Base-by-base conservation (phyloP, 1,140 invertebrate genomes). In the Chionoecetes opilio region DNA sequence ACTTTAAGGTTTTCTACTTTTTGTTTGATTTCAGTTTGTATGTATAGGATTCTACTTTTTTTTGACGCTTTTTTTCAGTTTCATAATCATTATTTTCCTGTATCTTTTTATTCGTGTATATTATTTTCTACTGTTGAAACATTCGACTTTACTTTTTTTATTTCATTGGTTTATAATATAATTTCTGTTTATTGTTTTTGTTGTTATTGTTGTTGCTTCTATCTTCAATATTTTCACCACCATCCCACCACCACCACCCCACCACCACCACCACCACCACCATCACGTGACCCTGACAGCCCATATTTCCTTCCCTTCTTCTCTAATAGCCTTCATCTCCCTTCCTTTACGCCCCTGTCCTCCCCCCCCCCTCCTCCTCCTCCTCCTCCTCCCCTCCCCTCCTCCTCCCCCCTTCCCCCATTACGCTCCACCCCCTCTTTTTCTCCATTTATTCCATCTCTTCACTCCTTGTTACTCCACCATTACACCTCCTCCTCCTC, bases 251-350 rank as follows among this genome's bases (percentile, higher is more conserved):
- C 63, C 63, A 75, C 63, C 63, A 17, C 63, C 63, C n/a, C 6
- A 75, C n/a, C 63, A 75, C n/a, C 63, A 75, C 63, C 63, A 75
- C 63, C 63, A 75, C n/a, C 63, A 75, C 21, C 63, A 75, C 63
- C 53, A 75, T 26, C 63, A 75, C 2, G 63, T 75, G 63, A 75
- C 63, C n/a, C 21, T n/a, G 63, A 75, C 63, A 75, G 63, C 9
- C 63, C 63, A 75, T 75, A 26, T 75, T 75, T 75, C n/a, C 11
- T 75, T 75, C 63, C 63, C 63, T 75, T 75, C 63, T 75, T 75
- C 63, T 75, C 63, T 75, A 75, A 75, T 75, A 75, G 63, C 6
- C n/a, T 75, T 75, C 63, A 75, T 75, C 63, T 75, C 63, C 63
- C 63, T 75, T 75, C 63, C 63, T n/a, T n/a, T 75, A 75, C 63